Conservation (phyloP, 2,797 vertebrate genomes). For the Artibeus lituratus region DNA sequence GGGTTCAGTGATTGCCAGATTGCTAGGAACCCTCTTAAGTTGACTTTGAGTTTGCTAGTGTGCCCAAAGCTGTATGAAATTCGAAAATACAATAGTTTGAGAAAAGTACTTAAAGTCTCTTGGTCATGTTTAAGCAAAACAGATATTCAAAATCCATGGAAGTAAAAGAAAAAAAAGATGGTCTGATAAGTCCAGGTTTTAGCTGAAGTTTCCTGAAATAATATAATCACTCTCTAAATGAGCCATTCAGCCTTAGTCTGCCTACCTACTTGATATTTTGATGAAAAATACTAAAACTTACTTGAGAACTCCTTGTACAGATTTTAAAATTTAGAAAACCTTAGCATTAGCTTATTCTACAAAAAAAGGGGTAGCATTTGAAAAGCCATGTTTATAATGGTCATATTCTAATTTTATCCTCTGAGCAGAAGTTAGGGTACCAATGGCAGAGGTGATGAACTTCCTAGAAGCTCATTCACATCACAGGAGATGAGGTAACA, state of each 20-base stretch:
- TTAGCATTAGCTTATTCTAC: neutral
- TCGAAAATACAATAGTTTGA: constrained; percentile 48
- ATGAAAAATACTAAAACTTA: neutral
- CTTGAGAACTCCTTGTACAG: neutral
- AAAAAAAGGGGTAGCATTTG: neutral
- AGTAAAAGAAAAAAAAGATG: constrained; percentile 23
- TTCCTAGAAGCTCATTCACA: neutral
- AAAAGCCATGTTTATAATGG: neutral
- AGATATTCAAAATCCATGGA: constrained; percentile 50
- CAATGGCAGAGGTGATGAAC: neutral
- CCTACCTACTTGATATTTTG: neutral
- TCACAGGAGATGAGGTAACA: neutral
- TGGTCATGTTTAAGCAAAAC: constrained; percentile 49
- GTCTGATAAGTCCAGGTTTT: neutral
- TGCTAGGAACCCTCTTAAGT: constrained; percentile 60
- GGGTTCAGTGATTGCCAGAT: constrained; percentile 14
- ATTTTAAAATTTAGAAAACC: neutral
- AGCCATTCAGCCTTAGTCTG: neutral
- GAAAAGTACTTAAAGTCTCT: constrained; percentile 36
- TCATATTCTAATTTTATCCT: neutral
- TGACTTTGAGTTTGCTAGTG: constrained; percentile 53
- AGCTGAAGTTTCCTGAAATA: neutral
- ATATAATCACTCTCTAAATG: neutral
- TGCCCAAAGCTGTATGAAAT: constrained; percentile 45
- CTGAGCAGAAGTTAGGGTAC: neutral